phyloP scores from a whole-genome alignment of 2,113 vertebrate genomes.

The Puffinus mauretanicus region DNA sequence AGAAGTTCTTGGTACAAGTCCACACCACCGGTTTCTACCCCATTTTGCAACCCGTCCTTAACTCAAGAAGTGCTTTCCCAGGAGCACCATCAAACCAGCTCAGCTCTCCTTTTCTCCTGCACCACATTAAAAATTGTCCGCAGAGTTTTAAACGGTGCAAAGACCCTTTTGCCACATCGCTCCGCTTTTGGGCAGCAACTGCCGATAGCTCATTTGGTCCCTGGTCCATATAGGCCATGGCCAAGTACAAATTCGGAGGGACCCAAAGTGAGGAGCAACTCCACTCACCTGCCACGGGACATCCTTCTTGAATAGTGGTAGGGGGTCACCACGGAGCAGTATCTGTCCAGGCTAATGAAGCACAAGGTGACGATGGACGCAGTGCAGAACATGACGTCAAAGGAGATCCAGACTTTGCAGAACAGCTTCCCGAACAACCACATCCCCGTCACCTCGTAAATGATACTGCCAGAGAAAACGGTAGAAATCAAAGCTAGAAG shows the following conservation, averaged over 20 bases:
- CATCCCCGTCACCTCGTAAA: conserved; percentile 73
- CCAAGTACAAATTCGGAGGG: neutral
- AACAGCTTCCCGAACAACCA: conserved; percentile 73
- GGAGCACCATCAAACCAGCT: neutral
- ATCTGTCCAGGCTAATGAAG: conserved; percentile 76
- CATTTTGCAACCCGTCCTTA: neutral
- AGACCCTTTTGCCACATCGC: neutral
- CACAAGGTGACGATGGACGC: conserved; percentile 73
- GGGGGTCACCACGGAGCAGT: conserved; percentile 73
- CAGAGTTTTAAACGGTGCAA: neutral
- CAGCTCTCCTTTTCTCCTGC: neutral
- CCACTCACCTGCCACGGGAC: conserved; percentile 72
- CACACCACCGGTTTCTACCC: neutral
- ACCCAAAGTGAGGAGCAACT: neutral
- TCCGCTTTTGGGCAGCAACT: neutral
- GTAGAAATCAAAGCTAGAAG: neutral
- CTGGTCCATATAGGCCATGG: rapidly evolving
- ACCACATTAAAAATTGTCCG: neutral
- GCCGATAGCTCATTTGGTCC: neutral
- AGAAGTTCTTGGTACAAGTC: neutral
- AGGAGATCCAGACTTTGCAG: conserved; percentile 79
- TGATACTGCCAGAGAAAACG: conserved; percentile 27
- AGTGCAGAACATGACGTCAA: conserved; percentile 76
- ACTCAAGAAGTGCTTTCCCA: neutral
- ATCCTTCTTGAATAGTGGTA: conserved; percentile 72